These are phyloP conservation scores for Syngnathus typhle DNA, from an alignment of 2,113 vertebrate species.

Conservation along the genomic window DNA sequence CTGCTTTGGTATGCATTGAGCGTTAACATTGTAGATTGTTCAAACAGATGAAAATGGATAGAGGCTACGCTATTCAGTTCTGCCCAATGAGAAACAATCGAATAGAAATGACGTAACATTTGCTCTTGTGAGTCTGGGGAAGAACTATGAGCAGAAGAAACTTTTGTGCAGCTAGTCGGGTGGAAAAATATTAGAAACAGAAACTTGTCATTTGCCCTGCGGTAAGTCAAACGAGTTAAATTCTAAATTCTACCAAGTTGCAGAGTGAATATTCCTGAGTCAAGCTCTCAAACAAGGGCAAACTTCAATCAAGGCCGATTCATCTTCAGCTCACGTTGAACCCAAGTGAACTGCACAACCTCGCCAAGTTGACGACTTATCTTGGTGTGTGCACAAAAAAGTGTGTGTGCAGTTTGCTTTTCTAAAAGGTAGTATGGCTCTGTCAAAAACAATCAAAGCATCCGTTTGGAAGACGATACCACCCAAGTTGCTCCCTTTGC, in stretches of 20 bases:
- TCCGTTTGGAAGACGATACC: slow-evolving; percentile 7
- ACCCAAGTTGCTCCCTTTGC: slow-evolving; percentile 19
- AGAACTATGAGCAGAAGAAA: slow-evolving; percentile 29
- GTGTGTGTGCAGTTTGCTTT: not conserved
- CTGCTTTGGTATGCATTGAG: slow-evolving; percentile 55
- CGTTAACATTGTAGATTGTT: slow-evolving; percentile 44
- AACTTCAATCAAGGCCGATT: not conserved
- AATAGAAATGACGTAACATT: slow-evolving; percentile 47
- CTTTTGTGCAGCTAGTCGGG: not conserved
- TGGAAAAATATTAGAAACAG: not conserved
- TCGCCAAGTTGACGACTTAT: not conserved
- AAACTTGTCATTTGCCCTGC: not conserved
- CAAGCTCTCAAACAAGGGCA: not conserved
- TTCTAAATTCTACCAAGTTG: not conserved
- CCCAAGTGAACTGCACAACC: not conserved
- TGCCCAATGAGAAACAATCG: slow-evolving; percentile 30
- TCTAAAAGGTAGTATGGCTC: slow-evolving; percentile 16
- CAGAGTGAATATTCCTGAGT: not conserved
- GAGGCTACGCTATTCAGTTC: slow-evolving; percentile 24
- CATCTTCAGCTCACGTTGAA: not conserved
- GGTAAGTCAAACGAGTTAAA: not conserved
- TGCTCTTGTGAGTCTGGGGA: slow-evolving; percentile 36
- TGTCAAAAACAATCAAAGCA: slow-evolving; percentile 26
- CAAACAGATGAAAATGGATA: slow-evolving; percentile 52
- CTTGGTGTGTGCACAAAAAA: not conserved